A percentile compares a stretch with the other conserved stretches of the same genome.
Evolutionary conservation across 2,888 invertebrate species (phyloP).

Genomic region (Actias luna): DNA sequence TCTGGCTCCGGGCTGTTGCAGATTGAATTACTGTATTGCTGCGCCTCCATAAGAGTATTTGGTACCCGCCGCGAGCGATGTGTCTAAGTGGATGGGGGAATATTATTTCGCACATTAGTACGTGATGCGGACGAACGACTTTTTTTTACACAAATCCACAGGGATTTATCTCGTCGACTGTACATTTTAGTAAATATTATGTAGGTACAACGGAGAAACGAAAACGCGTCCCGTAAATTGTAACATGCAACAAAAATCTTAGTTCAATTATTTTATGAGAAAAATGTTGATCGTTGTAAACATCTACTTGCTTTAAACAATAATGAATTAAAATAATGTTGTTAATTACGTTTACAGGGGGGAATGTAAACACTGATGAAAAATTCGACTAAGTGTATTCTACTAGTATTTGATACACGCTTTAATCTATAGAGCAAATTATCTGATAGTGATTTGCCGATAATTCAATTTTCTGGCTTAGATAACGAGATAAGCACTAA

Average conservation of each 20-base stretch:
- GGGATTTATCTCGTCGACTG: slow-evolving; percentile 27
- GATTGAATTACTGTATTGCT: slow-evolving; percentile 18
- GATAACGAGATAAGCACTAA: too few species aligned
- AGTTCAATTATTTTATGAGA: slow-evolving; percentile 11
- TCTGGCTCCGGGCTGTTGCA: slow-evolving; percentile 13
- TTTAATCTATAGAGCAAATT: too few species aligned
- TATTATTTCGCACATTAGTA: slow-evolving; percentile 35
- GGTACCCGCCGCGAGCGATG: slow-evolving; percentile 18
- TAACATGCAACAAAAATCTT: slow-evolving; percentile 6
- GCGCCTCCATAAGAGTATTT: slow-evolving; percentile 11
- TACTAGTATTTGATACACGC: too few species aligned
- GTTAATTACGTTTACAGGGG: too few species aligned
- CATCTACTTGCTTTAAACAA: too few species aligned
- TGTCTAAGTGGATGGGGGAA: slow-evolving; percentile 21
- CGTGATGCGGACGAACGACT: slow-evolving; percentile 30
- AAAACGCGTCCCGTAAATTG: slow-evolving; percentile 6
- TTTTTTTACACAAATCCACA: slow-evolving; percentile 24
- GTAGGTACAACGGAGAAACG: slow-evolving; percentile 6
- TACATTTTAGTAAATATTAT: slow-evolving; percentile 27
- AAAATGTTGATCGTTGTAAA: slow-evolving; percentile 17
- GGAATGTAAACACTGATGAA: too few species aligned
- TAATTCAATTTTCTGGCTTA: too few species aligned
- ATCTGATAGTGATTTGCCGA: too few species aligned
- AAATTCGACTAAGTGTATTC: too few species aligned
- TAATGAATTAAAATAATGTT: too few species aligned